Evolutionary conservation across 2,888 invertebrate species (phyloP).

Genomic region (Hyles lineata): DNA sequence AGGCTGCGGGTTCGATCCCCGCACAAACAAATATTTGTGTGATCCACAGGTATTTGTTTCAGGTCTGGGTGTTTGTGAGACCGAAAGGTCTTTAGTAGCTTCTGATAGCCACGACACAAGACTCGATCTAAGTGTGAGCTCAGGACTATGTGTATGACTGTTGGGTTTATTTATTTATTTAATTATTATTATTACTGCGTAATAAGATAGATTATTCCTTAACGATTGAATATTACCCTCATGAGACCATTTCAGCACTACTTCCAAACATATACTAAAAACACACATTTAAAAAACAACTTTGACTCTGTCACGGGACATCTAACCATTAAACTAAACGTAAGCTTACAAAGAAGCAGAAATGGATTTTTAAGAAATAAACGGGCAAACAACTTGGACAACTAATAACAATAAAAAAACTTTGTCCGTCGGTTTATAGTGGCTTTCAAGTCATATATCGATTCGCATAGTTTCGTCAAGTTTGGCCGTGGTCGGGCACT

Average conservation of each 20-base stretch:
- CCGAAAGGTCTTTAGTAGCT: too few relatives aligned
- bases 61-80: too few relatives aligned
- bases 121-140: too few relatives aligned
- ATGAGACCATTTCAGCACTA: too few relatives aligned
- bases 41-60: too few relatives aligned
- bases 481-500: slow-evolving; percentile 19
- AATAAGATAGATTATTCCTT: neutral
- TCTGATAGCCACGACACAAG: too few relatives aligned
- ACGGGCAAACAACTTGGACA: slow-evolving; percentile 17
- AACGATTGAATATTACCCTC: too few relatives aligned
- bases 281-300: neutral
- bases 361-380: slow-evolving; percentile 37
- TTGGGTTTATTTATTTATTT: neutral
- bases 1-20: too few relatives aligned
- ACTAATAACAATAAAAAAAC: slow-evolving; percentile 48
- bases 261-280: neutral
- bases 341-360: neutral
- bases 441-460: slow-evolving; percentile 50
- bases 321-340: slow-evolving; percentile 2
- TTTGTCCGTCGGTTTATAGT: slow-evolving; percentile 54
- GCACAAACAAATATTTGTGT: too few relatives aligned
- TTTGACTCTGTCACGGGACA: neutral
- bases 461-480: slow-evolving; percentile 42
- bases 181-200: too few relatives aligned
- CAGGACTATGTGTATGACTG: neutral